Conservation (phyloP, 2,113 vertebrate genomes). For the Xenopus borealis region DNA sequence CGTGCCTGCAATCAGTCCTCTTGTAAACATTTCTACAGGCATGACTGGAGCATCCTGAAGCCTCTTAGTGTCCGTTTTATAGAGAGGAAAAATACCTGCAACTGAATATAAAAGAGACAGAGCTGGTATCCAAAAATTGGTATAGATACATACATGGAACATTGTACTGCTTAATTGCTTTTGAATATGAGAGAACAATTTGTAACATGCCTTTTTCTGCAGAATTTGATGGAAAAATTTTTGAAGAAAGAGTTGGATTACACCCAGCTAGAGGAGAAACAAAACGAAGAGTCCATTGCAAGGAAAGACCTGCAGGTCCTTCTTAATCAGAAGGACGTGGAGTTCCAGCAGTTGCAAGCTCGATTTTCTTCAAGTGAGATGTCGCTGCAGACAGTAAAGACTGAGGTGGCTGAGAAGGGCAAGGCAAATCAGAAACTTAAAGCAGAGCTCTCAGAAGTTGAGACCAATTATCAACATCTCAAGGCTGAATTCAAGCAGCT, state of each 20-base stretch:
- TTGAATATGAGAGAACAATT: too few relatives aligned
- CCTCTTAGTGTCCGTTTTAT: too few relatives aligned
- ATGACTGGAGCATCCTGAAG: too few relatives aligned
- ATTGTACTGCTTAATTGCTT: too few relatives aligned
- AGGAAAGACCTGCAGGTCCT: slow-evolving; percentile 76
- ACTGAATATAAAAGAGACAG: too few relatives aligned
- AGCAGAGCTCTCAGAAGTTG: slow-evolving; percentile 79
- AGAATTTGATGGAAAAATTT: slow-evolving; percentile 83
- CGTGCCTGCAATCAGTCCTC: too few relatives aligned
- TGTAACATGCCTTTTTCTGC: slow-evolving; percentile 25
- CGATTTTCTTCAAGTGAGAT: slow-evolving; percentile 71
- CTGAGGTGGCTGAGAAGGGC: slow-evolving; percentile 73
- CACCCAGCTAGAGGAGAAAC: slow-evolving; percentile 75
- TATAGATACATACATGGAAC: too few relatives aligned
- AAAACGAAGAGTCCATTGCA: slow-evolving; percentile 70
- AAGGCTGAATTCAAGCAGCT: slow-evolving; percentile 90
- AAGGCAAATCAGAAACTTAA: slow-evolving; percentile 77
- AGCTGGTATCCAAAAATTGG: too few relatives aligned
- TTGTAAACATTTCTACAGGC: too few relatives aligned
- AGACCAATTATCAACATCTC: slow-evolving; percentile 83
- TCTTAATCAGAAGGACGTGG: slow-evolving; percentile 83
- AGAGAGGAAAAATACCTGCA: too few relatives aligned
- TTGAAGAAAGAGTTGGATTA: slow-evolving; percentile 76
- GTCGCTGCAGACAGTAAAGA: slow-evolving; percentile 73
- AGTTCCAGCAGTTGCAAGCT: slow-evolving; percentile 84